Evolutionary conservation across 2,888 invertebrate species (phyloP), one percentile per base, ranked within the genome.

Genomic region (Dichetophora obliterata): DNA sequence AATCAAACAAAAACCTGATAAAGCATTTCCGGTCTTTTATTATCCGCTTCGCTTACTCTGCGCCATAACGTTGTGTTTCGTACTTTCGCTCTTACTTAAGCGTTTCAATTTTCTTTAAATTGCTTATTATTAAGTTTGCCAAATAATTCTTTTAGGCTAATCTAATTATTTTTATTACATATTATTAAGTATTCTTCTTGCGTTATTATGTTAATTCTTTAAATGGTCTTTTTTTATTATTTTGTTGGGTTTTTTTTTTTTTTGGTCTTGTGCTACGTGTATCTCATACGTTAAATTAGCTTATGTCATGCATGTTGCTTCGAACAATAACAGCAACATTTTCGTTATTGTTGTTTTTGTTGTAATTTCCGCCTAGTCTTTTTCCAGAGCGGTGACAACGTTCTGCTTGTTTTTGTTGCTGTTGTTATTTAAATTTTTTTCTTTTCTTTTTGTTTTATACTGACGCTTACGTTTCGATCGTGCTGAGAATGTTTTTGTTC

Each of bases 241-340:
- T 66, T 66, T 43, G 22, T 16, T 63, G 34, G 31, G 6, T 63
- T 63, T 27, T 19, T 16, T 31, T 19, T 31, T 31, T 37, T 3
- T 5, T n/a, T 3, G 0, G 24, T 24, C 59, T 16, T 16, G 5
- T 61, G 27, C 27, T 61, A 27, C 59, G 22, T 16, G 16, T 27
- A 14, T 61, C 59, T 61, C 59, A 61, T 61, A 27, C 16, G 59
- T 61, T 61, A 27, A 61, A 22, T 16, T 16, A 65, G 65, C 65
- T 65, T 65, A 65, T 65, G 65, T 65, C 65, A 65, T 65, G 65
- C 65, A 31, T 37, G 37, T n/a, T 37, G 31, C 65, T 37, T 37
- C 65, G 31, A 31, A 65, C 65, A 65, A 54, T 54, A 22, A 34
- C 65, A 65, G 19, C 65, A 65, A 11, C 27, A 52, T 27, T 69